Evolutionary conservation across 53 echinoderm and acorn worm genomes (phyloP), one percentile per base, ranked within the genome.

Genomic region (Astropecten irregularis): DNA sequence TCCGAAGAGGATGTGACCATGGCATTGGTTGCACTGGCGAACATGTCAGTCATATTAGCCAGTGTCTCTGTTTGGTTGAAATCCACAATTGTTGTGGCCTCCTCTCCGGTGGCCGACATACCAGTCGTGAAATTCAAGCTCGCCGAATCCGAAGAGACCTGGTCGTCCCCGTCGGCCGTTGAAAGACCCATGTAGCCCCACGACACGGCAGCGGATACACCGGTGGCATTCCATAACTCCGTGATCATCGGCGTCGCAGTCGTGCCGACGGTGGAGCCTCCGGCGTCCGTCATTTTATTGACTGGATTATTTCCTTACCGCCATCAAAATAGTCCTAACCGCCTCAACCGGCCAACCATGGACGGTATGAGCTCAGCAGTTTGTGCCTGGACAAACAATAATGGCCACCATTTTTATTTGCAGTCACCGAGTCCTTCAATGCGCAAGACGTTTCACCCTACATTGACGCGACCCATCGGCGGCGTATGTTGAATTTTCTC

Each of bases 201-300:
- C 53, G 23, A 8, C 56, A 38, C 55, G 2, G 74, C 47, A 19
- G 52, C 37, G 10, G 28, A 55, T 36, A 8, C 35, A 53, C 6
- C 40, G 4, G 74, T 22, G 9, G 27, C 18, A 37, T 52, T 73
- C 72, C 72, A 54, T 32, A 26, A 35, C 4, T 21, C 65, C 65
- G 38, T 65, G n/a, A 20, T 32, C n/a, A n/a, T n/a, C n/a, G n/a
- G n/a, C n/a, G 62, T 2, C 2, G 62, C 28, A 16, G 32, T 6
- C 21, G 72, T 52, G 33, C 19, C 55, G n/a, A 28, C 36, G 32
- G 74, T 47, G 22, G 40, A n/a, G 9, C 40, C 2, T 44, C 38
- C 74, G 3, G 74, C 23, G 23, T 72, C 72, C 14, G 74, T 73
- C 74, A 73, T 73, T 19, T 49, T 44, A 2, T n/a, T n/a, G n/a